phyloP scores from a whole-genome alignment of 2,888 invertebrate genomes.

The Tenodera sinensis region DNA sequence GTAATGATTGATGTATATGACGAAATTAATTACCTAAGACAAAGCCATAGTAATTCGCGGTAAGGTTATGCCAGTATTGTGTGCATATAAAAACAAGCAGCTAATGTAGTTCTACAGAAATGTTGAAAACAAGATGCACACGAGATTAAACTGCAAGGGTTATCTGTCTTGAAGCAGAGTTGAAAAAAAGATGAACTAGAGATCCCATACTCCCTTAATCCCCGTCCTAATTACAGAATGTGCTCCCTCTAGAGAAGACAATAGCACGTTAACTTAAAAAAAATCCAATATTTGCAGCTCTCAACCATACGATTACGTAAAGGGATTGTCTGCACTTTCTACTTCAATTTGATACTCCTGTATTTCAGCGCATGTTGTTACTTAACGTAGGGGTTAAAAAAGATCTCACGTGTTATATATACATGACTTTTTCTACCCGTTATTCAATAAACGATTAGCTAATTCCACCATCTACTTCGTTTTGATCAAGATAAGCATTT shows the following conservation, averaged over 20 bases:
- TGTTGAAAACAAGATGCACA: neutral
- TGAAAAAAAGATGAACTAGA: neutral
- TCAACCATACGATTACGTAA: neutral
- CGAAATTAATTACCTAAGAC: too few species aligned
- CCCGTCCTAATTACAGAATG: neutral
- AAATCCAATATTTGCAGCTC: neutral
- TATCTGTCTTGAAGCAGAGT: neutral
- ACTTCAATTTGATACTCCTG: neutral
- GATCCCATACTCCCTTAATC: neutral
- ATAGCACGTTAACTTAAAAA: neutral
- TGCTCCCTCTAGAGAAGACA: neutral
- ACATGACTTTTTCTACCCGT: too few species aligned
- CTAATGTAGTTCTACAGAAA: neutral
- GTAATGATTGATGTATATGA: too few species aligned
- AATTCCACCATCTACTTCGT: too few species aligned
- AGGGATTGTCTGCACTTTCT: neutral
- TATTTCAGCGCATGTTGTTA: too few species aligned
- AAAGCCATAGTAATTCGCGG: too few species aligned
- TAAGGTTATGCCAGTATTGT: too few species aligned
- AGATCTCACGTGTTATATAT: too few species aligned
- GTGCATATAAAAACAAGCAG: too few species aligned
- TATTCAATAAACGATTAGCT: too few species aligned
- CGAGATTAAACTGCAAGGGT: neutral
- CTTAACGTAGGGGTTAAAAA: too few species aligned
- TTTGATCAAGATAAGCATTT: too few species aligned